Evolutionary conservation across 1,140 invertebrate genomes (phyloP).

Genomic region (Leptopilina clavipes): DNA sequence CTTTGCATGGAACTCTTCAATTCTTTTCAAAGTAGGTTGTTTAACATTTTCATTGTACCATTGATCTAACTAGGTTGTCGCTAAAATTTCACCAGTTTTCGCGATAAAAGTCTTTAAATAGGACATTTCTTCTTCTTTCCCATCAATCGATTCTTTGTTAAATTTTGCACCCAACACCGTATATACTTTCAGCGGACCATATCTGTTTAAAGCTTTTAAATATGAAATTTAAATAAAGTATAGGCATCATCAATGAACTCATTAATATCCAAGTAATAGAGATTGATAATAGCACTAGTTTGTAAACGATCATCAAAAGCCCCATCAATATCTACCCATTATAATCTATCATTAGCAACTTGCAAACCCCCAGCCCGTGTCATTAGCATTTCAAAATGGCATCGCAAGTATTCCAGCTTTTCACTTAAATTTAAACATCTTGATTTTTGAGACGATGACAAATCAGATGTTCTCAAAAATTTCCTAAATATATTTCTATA

Average conservation of each 20-base stretch:
- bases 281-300: not conserved
- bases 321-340: not conserved
- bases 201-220: not conserved
- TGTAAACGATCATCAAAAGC: not conserved
- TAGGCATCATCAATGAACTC: not conserved
- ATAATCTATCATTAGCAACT: not conserved
- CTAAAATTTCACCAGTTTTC: not conserved
- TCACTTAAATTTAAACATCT: not conserved
- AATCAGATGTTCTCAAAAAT: too few relatives aligned
- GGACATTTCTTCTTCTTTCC: not conserved
- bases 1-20: too few relatives aligned
- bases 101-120: not conserved
- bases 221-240: not conserved
- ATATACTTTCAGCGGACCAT: too few relatives aligned
- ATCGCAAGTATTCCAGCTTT: not conserved
- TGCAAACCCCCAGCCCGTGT: not conserved
- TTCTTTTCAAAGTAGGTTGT: too few relatives aligned
- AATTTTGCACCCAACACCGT: not conserved
- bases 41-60: constrained; percentile 4
- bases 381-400: not conserved
- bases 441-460: not conserved
- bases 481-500: too few relatives aligned
- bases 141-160: not conserved
- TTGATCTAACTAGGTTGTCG: not conserved
- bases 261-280: not conserved